Evolutionary conservation across 2,113 vertebrate species (phyloP).

Genomic region (Salvelinus namaycush): DNA sequence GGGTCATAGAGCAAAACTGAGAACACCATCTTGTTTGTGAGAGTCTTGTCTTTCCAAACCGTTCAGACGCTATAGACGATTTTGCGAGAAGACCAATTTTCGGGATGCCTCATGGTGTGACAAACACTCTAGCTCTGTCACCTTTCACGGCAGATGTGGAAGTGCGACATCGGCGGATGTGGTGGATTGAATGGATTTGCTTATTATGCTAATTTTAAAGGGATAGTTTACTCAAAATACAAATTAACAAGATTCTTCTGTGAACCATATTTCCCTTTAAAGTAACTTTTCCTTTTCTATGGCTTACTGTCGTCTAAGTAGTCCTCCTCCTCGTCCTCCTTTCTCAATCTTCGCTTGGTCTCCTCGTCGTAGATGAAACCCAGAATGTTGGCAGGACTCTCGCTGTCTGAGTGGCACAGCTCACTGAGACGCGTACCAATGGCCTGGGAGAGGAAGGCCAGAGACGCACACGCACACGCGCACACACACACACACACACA

Average conservation of each 20-base stretch:
- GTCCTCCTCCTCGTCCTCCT: constrained; percentile 98
- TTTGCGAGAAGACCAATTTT: too few relatives aligned
- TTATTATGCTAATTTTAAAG: too few relatives aligned
- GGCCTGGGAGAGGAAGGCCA: constrained; percentile 71
- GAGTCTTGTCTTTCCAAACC: too few relatives aligned
- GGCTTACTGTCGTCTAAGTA: constrained; percentile 98
- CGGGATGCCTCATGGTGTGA: too few relatives aligned
- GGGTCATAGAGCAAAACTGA: too few relatives aligned
- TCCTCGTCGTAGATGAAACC: constrained; percentile 97
- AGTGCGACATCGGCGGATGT: too few relatives aligned
- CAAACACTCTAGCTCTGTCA: too few relatives aligned
- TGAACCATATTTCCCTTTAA: neutral
- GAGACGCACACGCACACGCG: neutral
- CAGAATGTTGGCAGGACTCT: constrained; percentile 94
- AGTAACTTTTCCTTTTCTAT: constrained; percentile 36
- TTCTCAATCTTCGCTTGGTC: constrained; percentile 90
- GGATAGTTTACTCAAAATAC: too few relatives aligned
- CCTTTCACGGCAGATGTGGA: too few relatives aligned
- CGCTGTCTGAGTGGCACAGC: constrained; percentile 92
- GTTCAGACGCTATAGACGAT: too few relatives aligned
- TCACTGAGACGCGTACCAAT: constrained; percentile 93
- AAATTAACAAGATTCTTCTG: neutral
- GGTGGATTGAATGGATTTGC: too few relatives aligned
- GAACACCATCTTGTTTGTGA: too few relatives aligned
- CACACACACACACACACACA: neutral